phyloP scores from a whole-genome alignment of 2,113 vertebrate genomes.

The Sula dactylatra region DNA sequence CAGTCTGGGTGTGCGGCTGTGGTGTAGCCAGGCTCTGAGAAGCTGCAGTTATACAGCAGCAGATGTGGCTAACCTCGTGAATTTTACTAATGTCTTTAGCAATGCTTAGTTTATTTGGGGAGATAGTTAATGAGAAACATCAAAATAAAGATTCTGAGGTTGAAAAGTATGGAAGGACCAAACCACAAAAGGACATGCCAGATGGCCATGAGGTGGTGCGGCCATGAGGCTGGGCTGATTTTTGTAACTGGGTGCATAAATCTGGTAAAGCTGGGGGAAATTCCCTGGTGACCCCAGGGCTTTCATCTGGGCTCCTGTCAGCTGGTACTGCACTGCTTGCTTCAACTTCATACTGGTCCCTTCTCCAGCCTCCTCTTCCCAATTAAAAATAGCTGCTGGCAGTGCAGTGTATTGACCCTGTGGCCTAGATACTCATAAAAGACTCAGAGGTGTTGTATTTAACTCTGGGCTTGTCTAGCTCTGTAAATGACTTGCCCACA shows the following conservation, averaged over 20 bases:
- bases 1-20: accelerated
- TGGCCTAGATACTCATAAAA: accelerated
- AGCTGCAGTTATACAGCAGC: accelerated
- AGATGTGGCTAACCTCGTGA: accelerated
- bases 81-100: accelerated
- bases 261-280: background rate
- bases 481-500: background rate
- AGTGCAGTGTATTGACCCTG: accelerated
- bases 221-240: too few relatives aligned
- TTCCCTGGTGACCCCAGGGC: accelerated
- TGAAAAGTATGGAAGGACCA: background rate
- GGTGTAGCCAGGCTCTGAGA: accelerated
- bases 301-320: accelerated
- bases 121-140: background rate
- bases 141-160: accelerated
- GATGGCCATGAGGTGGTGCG: accelerated
- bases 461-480: background rate
- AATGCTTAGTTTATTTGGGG: accelerated
- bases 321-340: accelerated
- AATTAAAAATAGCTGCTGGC: background rate
- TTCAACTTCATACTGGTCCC: accelerated
- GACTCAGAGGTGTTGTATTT: background rate
- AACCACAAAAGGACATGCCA: background rate
- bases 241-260: too few relatives aligned
- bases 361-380: too few relatives aligned